A percentile compares a stretch with the other conserved stretches of the same genome.
Conservation (phyloP, 2,113 vertebrate genomes). For the Takifugu bimaculatus region DNA sequence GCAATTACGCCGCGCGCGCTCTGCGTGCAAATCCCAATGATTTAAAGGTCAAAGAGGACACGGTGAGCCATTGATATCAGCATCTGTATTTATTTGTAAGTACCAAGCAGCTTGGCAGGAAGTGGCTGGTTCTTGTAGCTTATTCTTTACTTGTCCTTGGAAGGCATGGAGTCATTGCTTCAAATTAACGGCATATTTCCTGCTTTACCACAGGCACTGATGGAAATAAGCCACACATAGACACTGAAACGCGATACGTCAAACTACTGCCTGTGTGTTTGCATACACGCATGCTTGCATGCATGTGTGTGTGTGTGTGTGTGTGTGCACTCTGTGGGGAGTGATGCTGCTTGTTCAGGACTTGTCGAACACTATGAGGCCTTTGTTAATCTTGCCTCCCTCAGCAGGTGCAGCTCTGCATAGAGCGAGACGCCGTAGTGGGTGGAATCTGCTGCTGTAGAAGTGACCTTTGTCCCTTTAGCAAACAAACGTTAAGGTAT, state of each 20-base stretch:
- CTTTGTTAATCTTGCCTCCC: conserved; percentile 56
- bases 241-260: background rate
- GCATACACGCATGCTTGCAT: background rate
- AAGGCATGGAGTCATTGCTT: conserved; percentile 21
- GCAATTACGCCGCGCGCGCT: conserved; percentile 52
- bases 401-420: conserved; percentile 50
- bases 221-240: background rate
- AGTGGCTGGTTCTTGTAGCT: conserved; percentile 46
- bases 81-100: conserved; percentile 59
- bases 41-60: conserved; percentile 68
- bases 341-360: conserved; percentile 44
- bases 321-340: conserved; percentile 18
- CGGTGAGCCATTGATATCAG: conserved; percentile 61
- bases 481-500: background rate
- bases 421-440: conserved; percentile 29
- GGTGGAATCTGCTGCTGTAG: conserved; percentile 23
- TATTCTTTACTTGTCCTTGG: conserved; percentile 55
- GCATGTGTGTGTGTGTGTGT: conserved; percentile 1
- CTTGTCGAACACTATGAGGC: conserved; percentile 56
- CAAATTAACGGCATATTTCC: conserved; percentile 16
- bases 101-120: conserved; percentile 54
- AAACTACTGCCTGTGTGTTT: no score
- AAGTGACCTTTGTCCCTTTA: conserved; percentile 12
- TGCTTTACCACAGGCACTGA: background rate
- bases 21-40: conserved; percentile 66